phyloP scores from a whole-genome alignment of 1,140 invertebrate genomes.

The Calycopis cecrops region DNA sequence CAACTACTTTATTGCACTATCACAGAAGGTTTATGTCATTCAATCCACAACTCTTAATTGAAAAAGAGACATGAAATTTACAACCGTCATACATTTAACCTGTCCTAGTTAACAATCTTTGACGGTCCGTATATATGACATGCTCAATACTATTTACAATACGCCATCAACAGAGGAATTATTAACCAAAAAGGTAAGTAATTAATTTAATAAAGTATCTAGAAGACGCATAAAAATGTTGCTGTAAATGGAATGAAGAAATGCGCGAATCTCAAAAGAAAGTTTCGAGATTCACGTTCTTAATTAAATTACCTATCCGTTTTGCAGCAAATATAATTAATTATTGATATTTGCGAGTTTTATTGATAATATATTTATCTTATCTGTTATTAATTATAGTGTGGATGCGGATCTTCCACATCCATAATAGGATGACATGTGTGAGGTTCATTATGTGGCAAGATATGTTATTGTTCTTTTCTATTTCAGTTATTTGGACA shows the following conservation, averaged over 20 bases:
- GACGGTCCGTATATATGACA: conserved; percentile 26
- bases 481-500: no score
- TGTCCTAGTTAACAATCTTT: conserved; percentile 46
- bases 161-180: background rate
- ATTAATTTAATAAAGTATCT: conserved; percentile 5
- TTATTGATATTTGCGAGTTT: no score
- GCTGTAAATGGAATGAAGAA: conserved; percentile 4
- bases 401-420: no score
- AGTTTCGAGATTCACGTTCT: background rate
- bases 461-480: no score
- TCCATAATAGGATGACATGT: no score
- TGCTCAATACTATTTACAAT: background rate
- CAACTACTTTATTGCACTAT: conserved; percentile 62
- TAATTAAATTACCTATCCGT: conserved; percentile 1
- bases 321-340: conserved; percentile 2
- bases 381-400: no score
- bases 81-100: conserved; percentile 57
- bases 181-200: background rate
- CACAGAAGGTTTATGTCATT: conserved; percentile 68
- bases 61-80: conserved; percentile 68
- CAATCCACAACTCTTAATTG: conserved; percentile 67
- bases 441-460: no score
- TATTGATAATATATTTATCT: no score
- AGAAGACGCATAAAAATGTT: background rate
- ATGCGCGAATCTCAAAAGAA: background rate